Conservation (phyloP, 2,888 invertebrate genomes). For the Panorpa germanica region DNA sequence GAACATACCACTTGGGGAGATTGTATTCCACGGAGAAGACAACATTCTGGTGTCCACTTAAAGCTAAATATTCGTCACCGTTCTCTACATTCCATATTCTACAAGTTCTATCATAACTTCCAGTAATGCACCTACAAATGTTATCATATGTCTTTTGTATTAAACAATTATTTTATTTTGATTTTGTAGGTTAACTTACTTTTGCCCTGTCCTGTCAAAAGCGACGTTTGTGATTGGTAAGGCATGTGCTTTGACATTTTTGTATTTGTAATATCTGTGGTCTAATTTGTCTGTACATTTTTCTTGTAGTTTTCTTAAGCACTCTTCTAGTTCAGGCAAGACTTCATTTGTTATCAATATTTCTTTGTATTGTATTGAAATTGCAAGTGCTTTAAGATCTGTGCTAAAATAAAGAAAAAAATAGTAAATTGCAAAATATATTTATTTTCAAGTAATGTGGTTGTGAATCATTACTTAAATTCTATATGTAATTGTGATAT, state of each 20-base stretch:
- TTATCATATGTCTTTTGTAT: conserved; percentile 8
- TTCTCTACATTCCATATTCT: conserved; percentile 58
- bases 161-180: conserved; percentile 5
- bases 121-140: conserved; percentile 46
- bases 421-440: conserved; percentile 3
- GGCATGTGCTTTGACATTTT: conserved; percentile 43
- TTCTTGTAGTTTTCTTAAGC: conserved; percentile 38
- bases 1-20: conserved; percentile 48
- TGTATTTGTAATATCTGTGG: conserved; percentile 45
- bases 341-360: conserved; percentile 35
- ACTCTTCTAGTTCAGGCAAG: conserved; percentile 34
- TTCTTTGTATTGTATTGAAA: conserved; percentile 29
- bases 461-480: too few species aligned
- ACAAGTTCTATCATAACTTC: conserved; percentile 72
- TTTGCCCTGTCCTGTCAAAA: conserved; percentile 45
- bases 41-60: conserved; percentile 61
- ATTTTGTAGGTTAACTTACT: conserved; percentile 20
- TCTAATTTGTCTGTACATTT: conserved; percentile 39
- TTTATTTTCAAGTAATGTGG: conserved; percentile 1
- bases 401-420: conserved; percentile 24
- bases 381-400: conserved; percentile 31
- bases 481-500: too few species aligned
- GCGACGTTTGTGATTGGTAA: conserved; percentile 54
- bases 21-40: conserved; percentile 67
- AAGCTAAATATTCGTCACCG: conserved; percentile 44